Evolutionary conservation across 2,888 invertebrate species (phyloP).

Genomic region (Hydroisotoma schaefferi): DNA sequence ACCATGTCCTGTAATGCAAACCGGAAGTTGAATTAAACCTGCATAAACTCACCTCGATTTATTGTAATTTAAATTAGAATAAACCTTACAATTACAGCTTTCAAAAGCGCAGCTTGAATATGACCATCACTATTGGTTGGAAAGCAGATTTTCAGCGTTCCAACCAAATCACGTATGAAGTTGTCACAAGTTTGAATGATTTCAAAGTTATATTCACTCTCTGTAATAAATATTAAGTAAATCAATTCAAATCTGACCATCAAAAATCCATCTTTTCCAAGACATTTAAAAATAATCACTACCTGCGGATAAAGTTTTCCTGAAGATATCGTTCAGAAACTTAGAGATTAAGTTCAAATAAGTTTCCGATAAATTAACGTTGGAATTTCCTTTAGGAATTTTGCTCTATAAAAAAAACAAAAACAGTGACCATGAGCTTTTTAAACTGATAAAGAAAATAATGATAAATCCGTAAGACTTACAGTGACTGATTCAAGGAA

Average conservation of each 20-base stretch:
- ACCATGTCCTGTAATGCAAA: background rate
- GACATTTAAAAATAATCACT: too few species aligned
- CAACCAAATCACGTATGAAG: background rate
- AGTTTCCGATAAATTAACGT: conserved; percentile 1
- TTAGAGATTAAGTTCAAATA: background rate
- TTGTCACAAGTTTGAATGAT: background rate
- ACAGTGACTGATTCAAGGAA: conserved; percentile 40
- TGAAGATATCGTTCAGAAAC: background rate
- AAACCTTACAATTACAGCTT: background rate
- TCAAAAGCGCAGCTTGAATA: background rate
- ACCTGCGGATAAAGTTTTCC: too few species aligned
- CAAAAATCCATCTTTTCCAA: too few species aligned
- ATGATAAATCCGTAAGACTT: too few species aligned
- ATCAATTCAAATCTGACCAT: too few species aligned
- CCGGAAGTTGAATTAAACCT: too few species aligned
- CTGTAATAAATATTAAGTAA: too few species aligned
- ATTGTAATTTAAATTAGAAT: too few species aligned
- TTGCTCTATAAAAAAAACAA: conserved; percentile 6
- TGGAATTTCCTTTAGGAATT: background rate
- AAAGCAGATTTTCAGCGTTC: background rate
- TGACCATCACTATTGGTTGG: background rate
- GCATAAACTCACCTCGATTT: too few species aligned
- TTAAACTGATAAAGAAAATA: too few species aligned
- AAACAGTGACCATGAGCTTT: too few species aligned
- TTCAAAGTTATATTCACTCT: background rate